These are phyloP conservation scores for Plecotus auritus DNA, from an alignment of 2,113 vertebrate species.

Conservation along the genomic window DNA sequence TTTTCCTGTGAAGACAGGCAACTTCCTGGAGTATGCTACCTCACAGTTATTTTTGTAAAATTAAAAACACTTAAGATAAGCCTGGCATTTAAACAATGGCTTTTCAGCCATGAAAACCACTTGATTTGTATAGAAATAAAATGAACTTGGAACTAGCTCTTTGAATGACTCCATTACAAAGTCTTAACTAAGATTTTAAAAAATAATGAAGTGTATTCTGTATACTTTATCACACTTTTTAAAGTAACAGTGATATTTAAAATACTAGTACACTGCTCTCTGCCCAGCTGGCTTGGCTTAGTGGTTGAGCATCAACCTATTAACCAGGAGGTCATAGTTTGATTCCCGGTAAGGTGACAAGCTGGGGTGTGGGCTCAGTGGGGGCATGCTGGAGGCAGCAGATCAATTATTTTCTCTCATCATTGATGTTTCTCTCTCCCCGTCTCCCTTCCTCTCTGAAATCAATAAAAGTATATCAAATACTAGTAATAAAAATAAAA, in stretches of 20 bases:
- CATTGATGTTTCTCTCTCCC: background rate
- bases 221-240: background rate
- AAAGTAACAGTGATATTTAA: background rate
- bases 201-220: background rate
- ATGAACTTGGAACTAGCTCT: background rate
- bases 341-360: background rate
- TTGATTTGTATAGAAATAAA: background rate
- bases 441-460: too few species aligned
- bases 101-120: slow-evolving; percentile 1
- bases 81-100: background rate
- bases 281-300: too few species aligned
- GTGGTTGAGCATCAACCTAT: background rate
- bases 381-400: too few species aligned
- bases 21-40: background rate
- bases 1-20: background rate
- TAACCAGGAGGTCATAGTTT: too few species aligned
- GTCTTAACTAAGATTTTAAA: background rate
- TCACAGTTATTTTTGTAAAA: background rate
- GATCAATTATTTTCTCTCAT: background rate
- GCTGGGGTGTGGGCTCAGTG: too few species aligned
- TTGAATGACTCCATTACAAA: background rate
- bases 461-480: too few species aligned
- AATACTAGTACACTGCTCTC: background rate
- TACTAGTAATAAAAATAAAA: too few species aligned
- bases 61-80: background rate